Evolutionary conservation across 2,797 vertebrate genomes (phyloP).

Genomic region (Arrhamphus sclerolepis): DNA sequence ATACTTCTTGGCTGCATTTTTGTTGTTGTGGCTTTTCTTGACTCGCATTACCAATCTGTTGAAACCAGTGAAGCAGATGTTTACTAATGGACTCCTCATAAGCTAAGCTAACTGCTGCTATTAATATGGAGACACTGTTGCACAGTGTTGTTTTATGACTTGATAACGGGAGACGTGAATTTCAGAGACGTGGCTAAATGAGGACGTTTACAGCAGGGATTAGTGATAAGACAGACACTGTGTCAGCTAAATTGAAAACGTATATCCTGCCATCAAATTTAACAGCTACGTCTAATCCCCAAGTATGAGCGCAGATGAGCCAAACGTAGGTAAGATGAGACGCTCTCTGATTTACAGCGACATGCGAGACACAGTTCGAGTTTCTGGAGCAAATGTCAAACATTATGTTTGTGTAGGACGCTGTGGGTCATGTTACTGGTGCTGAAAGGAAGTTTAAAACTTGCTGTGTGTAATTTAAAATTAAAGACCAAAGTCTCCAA

Average conservation of each 20-base stretch:
- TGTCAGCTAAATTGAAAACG: slow-evolving; percentile 59
- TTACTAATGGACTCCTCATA: slow-evolving; percentile 32
- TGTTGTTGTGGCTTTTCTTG: slow-evolving; percentile 50
- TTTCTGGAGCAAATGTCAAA: no score
- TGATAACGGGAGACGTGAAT: slow-evolving; percentile 59
- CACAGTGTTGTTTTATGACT: slow-evolving; percentile 61
- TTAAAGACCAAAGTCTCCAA: no score
- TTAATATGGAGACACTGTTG: slow-evolving; percentile 32
- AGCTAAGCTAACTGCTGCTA: slow-evolving; percentile 41
- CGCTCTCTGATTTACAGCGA: slow-evolving; percentile 41
- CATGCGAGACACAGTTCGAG: background rate
- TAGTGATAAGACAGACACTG: slow-evolving; percentile 45
- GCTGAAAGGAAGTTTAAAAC: no score
- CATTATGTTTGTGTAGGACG: no score
- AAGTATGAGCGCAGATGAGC: slow-evolving; percentile 56
- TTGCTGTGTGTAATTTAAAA: no score
- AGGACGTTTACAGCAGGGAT: slow-evolving; percentile 60
- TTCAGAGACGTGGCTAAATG: slow-evolving; percentile 61
- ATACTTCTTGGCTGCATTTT: slow-evolving; percentile 40
- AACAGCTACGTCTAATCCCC: slow-evolving; percentile 54
- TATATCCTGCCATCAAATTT: slow-evolving; percentile 66
- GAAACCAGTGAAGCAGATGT: slow-evolving; percentile 59
- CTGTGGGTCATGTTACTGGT: no score
- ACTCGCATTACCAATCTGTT: slow-evolving; percentile 48
- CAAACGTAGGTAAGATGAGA: slow-evolving; percentile 60